Base-by-base conservation (phyloP, 2,797 vertebrate genomes). In the Gallinago solitaria region DNA sequence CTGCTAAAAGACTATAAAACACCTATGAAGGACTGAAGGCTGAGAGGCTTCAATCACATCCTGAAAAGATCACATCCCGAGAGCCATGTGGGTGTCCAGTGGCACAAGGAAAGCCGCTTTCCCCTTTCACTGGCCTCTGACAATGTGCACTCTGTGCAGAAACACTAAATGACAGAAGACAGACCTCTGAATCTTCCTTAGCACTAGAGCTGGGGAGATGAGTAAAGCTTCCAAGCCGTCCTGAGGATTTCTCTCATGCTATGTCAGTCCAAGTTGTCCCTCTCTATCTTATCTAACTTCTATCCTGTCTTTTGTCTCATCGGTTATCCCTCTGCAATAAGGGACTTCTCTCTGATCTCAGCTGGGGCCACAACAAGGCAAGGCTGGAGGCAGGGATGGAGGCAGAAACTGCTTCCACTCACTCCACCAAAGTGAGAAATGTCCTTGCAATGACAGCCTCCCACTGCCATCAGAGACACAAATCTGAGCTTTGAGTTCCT, bases 131-230 rank as follows among this genome's bases (percentile, higher is more conserved):
- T 51, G 23, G 24, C 30, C 25, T 90, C 83, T 83, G 25, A 5
- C 5, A 10, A 4, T 4, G 0, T 1, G 0, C 51, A 18, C 16
- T 79, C 21, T 70, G 25, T 33, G n/a, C 53, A 75, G 41, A 43
- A 17, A 6, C 27, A 43, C 24, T 45, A 54, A 84, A 67, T 63
- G n/a, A 45, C 33, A 60, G 23, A 91, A 57, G 45, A 76, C 61
- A 59, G 12, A 37, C 30, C 45, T 65, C 39, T 51, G 69, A 69
- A 56, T 56, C 20, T 60, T 32, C 41, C 47, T 74, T 64, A 2
- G 2, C 33, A 41, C 48, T 70, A 53, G 37, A 63, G 33, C 2
- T 47, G 43, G 28, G 20, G 18, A 50, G 25, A 68, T 8, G 8
- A 78, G 67, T 47, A 63, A 79, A 83, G 45, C 18, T 79, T 28